Conservation (phyloP, 2,113 vertebrate species). For the Albula goreensis region DNA sequence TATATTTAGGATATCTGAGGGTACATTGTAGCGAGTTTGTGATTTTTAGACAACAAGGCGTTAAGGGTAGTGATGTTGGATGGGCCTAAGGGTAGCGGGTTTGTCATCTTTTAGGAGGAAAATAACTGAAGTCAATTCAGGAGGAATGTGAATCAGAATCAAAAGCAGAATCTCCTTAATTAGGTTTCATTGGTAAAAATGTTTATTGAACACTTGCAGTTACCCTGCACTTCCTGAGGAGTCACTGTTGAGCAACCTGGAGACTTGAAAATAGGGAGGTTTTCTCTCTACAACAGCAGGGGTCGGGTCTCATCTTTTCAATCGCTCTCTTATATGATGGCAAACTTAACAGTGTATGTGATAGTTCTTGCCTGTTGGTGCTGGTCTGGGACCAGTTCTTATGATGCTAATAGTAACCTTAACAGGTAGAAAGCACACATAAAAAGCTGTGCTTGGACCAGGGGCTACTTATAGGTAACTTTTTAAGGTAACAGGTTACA, state of each 20-base stretch:
- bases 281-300: too few relatives aligned
- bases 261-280: too few relatives aligned
- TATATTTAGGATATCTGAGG: background rate
- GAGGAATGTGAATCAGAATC: background rate
- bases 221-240: background rate
- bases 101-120: background rate
- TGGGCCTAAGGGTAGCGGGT: background rate
- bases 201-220: background rate
- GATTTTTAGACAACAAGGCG: background rate
- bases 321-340: too few relatives aligned
- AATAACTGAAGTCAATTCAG: background rate
- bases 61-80: background rate
- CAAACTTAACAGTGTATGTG: too few relatives aligned
- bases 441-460: too few relatives aligned
- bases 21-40: background rate
- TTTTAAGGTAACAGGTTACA: too few relatives aligned
- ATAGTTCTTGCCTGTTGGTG: too few relatives aligned
- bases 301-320: too few relatives aligned
- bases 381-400: too few relatives aligned
- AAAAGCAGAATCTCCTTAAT: background rate
- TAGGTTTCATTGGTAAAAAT: background rate
- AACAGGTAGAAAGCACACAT: too few relatives aligned
- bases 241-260: background rate
- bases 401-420: too few relatives aligned
- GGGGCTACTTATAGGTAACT: too few relatives aligned